Conservation (phyloP, 2,113 vertebrate genomes). For the Menidia beryllina region DNA sequence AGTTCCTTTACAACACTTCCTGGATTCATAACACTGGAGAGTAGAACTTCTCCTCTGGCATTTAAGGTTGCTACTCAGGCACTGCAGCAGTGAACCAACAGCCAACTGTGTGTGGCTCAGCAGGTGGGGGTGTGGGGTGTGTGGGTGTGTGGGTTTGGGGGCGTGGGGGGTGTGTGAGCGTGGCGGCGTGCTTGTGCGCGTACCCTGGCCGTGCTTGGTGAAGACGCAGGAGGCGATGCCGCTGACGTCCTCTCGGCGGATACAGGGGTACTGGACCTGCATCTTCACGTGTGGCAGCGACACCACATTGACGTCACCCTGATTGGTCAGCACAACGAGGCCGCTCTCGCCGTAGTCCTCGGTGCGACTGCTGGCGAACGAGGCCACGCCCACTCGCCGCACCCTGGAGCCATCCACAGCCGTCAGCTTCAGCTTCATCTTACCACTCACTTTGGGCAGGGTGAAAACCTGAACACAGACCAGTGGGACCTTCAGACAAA, state of each 20-base stretch:
- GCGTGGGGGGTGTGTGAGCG: too few species aligned
- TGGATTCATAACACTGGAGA: too few species aligned
- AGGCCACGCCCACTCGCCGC: slow-evolving; percentile 87
- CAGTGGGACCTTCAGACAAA: too few species aligned
- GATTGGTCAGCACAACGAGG: slow-evolving; percentile 92
- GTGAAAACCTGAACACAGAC: slow-evolving; percentile 87
- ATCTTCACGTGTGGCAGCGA: slow-evolving; percentile 92
- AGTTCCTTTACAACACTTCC: too few species aligned
- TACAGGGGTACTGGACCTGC: slow-evolving; percentile 93
- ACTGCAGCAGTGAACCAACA: too few species aligned
- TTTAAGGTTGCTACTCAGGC: too few species aligned
- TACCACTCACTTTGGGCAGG: slow-evolving; percentile 93
- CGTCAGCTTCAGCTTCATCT: slow-evolving; percentile 95
- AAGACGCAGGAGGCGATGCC: slow-evolving; percentile 98
- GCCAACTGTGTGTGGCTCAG: too few species aligned
- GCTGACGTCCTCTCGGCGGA: slow-evolving; percentile 95
- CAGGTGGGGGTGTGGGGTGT: too few species aligned
- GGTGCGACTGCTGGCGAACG: slow-evolving; percentile 87
- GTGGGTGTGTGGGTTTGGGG: too few species aligned
- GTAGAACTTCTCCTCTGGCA: too few species aligned
- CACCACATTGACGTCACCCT: slow-evolving; percentile 94
- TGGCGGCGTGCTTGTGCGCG: too few species aligned
- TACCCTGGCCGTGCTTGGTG: slow-evolving; percentile 95
- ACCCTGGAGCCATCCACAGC: slow-evolving; percentile 94
- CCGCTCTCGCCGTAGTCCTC: slow-evolving; percentile 91